Base-by-base conservation (phyloP, 2,113 vertebrate genomes). In the Corvus cornix region DNA sequence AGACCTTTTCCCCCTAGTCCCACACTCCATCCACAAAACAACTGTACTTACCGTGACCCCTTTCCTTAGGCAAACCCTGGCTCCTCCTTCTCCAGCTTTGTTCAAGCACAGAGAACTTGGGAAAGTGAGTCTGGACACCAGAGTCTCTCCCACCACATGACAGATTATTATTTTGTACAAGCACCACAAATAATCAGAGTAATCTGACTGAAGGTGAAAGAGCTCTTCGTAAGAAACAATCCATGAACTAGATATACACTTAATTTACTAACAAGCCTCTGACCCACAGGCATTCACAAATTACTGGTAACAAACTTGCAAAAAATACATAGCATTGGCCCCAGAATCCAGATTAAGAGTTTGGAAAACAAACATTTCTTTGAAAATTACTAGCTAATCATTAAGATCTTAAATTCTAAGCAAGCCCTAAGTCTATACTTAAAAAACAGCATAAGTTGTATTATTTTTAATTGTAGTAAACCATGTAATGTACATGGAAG, bases 401-500 rank as follows among this genome's bases (percentile, higher is more conserved):
- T 62, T 84, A 92, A 95, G 92, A 89, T 85, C 73, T 89, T 90
- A 92, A 95, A 75, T 81, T 89, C 95, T 93, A 91, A 94, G 94
- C 93, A 88, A 97, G 93, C 95, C 94, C 95, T 97, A 97, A 90
- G 89, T 89, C 95, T 96, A 96, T 82, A 96, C 88, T 68, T 89
- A 68, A 90, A 92, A 97, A 95, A 63, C 67, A 68, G 94, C 95
- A 43, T 92, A 89, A 89, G 30, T 91, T 37, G 64, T 77, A 78
- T 87, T 89, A 76, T 66, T 92, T 93, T 84, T 77, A 89, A 56
- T 51, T 90, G 95, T 88, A 97, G 59, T 96, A 96, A 97, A 97
- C 96, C 96, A 96, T 96, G 97, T 97, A 97, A 97, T 97, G 88
- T 97, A 97, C 96, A 97, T 95, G 97, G 97, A 98, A 97, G 96